A percentile compares a stretch with the other conserved stretches of the same genome.
Evolutionary conservation across 2,113 vertebrate genomes (phyloP).

Genomic region (Danio rerio): GRCz12tu NC_133188.1:502001-502500

Average conservation of each 20-base stretch:
- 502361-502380: neutral
- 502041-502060: too few species aligned
- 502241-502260: too few species aligned
- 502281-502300: neutral
- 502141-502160: too few species aligned
- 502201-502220: neutral
- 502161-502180: neutral
- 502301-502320: neutral
- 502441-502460: neutral
- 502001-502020: neutral
- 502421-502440: neutral
- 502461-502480: neutral
- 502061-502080: too few species aligned
- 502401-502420: conserved; percentile 10
- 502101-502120: too few species aligned
- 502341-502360: neutral
- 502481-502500: neutral
- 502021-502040: too few species aligned
- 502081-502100: too few species aligned
- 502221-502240: neutral
- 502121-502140: too few species aligned
- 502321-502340: neutral
- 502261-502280: neutral
- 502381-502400: conserved; percentile 1
- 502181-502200: neutral